Evolutionary conservation across 2,797 vertebrate genomes (phyloP).

Genomic region (Hippocampus kuda): DNA sequence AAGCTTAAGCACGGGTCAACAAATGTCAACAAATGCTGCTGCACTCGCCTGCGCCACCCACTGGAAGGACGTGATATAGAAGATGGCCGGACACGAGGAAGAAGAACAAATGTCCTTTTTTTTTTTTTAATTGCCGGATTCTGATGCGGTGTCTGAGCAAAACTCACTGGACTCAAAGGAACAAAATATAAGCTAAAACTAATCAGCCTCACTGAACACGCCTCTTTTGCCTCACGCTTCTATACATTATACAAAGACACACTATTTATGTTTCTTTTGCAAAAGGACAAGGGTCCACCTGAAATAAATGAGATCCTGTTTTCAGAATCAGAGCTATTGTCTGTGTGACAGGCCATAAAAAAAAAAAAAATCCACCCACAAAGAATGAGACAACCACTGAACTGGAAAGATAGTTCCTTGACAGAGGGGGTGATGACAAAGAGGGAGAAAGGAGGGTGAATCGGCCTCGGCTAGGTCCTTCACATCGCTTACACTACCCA

Average conservation of each 20-base stretch:
- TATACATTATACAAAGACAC: slow-evolving; percentile 6
- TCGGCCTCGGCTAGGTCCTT: slow-evolving; percentile 20
- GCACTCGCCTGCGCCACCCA: too few relatives aligned
- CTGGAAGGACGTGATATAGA: too few relatives aligned
- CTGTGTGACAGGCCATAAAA: slow-evolving; percentile 17
- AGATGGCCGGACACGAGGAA: too few relatives aligned
- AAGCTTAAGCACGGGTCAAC: slow-evolving; percentile 1
- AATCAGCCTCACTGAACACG: neutral
- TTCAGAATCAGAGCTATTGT: slow-evolving; percentile 32
- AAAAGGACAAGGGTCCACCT: slow-evolving; percentile 40
- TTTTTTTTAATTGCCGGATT: neutral
- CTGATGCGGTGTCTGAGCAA: neutral
- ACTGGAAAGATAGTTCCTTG: slow-evolving; percentile 22
- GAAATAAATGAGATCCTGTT: slow-evolving; percentile 39
- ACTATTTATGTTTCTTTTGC: slow-evolving; percentile 15
- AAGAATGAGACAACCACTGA: slow-evolving; percentile 22
- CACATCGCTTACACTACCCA: slow-evolving; percentile 28
- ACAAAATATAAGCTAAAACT: slow-evolving; percentile 1
- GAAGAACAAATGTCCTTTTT: neutral
- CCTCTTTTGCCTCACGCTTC: neutral
- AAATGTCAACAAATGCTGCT: too few relatives aligned
- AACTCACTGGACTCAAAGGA: neutral
- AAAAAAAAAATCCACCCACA: slow-evolving; percentile 20
- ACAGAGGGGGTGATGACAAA: slow-evolving; percentile 12
- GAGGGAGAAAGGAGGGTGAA: slow-evolving; percentile 12